Evolutionary conservation across 2,797 vertebrate genomes (phyloP).

Genomic region (Hypotaenidia philippensis): DNA sequence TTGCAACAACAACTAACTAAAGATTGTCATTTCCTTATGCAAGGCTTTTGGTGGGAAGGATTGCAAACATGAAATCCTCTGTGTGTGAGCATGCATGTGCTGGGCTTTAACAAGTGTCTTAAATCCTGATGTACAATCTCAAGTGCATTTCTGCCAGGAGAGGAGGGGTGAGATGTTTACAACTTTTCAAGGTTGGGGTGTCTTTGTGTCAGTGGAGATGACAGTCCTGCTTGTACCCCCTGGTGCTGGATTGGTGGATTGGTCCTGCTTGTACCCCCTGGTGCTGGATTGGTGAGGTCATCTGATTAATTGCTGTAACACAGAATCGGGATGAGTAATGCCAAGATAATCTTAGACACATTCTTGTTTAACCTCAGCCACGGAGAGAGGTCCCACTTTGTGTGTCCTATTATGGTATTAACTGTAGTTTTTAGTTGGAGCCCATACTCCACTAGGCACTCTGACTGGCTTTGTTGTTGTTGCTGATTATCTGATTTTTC

Average conservation of each 20-base stretch:
- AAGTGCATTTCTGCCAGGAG: not conserved
- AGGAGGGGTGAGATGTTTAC: not conserved
- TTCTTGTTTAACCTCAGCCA: not conserved
- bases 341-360: not conserved
- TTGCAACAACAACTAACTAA: not conserved
- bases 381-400: not conserved
- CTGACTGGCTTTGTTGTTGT: not conserved
- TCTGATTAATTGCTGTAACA: not conserved
- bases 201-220: not conserved
- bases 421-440: not conserved
- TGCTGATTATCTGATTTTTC: not conserved
- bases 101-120: not conserved
- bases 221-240: not conserved
- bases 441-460: not conserved
- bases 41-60: not conserved
- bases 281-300: not conserved
- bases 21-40: not conserved
- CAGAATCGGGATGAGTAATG: not conserved
- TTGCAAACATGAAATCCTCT: not conserved
- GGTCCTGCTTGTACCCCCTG: not conserved
- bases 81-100: not conserved
- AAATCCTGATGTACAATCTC: not conserved
- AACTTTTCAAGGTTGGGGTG: not conserved
- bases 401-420: not conserved
- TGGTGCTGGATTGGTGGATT: not conserved